A percentile compares a stretch with the other conserved stretches of the same genome.
These are phyloP conservation scores for Sebastes reedi DNA, from an alignment of 2,797 vertebrate species.

Conservation along the genomic window DNA sequence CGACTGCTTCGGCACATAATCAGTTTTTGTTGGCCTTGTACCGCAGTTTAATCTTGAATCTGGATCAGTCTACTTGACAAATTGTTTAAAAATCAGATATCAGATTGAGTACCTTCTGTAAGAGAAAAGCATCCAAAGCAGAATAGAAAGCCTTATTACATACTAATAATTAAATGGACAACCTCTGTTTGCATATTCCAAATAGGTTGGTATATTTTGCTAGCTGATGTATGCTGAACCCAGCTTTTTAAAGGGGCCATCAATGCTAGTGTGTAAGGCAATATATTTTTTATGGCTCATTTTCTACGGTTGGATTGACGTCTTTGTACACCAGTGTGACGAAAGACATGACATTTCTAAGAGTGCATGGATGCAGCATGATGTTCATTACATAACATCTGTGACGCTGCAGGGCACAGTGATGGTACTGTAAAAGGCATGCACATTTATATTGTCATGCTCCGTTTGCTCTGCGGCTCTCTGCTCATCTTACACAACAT, in stretches of 20 bases:
- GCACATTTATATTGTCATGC: conserved; percentile 19
- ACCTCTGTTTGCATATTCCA: neutral
- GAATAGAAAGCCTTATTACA: neutral
- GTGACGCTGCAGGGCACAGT: conserved; percentile 48
- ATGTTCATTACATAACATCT: conserved; percentile 60
- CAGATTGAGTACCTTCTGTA: neutral
- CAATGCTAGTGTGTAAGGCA: neutral
- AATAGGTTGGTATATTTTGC: neutral
- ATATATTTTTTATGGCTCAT: neutral
- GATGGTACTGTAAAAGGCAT: conserved; percentile 16
- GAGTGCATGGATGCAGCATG: conserved; percentile 14
- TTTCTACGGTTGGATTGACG: conserved; percentile 3
- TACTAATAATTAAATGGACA: neutral
- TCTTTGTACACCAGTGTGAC: conserved; percentile 29
- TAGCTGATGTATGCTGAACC: neutral
- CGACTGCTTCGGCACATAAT: conserved; percentile 48
- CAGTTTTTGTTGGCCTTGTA: conserved; percentile 28
- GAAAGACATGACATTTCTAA: conserved; percentile 49
- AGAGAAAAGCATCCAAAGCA: neutral
- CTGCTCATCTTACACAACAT: conserved; percentile 6
- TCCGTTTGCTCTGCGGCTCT: conserved; percentile 32
- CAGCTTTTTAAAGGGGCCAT: neutral
- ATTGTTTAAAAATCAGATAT: neutral
- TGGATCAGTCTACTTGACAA: neutral
- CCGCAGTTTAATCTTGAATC: conserved; percentile 28